These are phyloP conservation scores for Tetrapedia diversipes DNA, from an alignment of 2,888 invertebrate species.

Conservation along the genomic window DNA sequence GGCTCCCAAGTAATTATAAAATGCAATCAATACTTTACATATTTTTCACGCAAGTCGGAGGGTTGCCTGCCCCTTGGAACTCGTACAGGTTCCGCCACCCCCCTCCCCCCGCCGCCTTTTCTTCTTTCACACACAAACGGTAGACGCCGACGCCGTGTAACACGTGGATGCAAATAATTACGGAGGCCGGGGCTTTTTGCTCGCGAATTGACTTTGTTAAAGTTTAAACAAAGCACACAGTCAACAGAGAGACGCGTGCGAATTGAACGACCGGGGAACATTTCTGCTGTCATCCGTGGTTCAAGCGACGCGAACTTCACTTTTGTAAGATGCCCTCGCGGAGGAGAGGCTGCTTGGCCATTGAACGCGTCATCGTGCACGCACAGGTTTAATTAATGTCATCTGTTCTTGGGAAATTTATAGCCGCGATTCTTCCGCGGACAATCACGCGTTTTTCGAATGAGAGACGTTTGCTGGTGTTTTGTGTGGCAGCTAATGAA, in stretches of 20 bases:
- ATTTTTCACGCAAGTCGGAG: constrained; percentile 81
- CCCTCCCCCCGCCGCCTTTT: constrained; percentile 20
- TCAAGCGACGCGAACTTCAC: not conserved
- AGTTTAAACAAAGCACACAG: constrained; percentile 32
- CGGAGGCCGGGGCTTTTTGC: constrained; percentile 41
- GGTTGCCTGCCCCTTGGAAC: constrained; percentile 59
- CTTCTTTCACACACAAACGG: constrained; percentile 41
- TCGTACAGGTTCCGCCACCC: constrained; percentile 48
- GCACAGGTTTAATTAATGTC: constrained; percentile 41
- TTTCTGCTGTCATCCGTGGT: constrained; percentile 14
- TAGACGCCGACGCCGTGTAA: constrained; percentile 43
- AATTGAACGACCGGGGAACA: constrained; percentile 4
- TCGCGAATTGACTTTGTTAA: constrained; percentile 47
- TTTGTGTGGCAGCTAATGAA: no score
- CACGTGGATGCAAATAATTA: constrained; percentile 58
- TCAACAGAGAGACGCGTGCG: not conserved
- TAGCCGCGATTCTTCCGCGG: constrained; percentile 5
- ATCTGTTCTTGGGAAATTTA: constrained; percentile 7
- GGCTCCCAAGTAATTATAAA: constrained; percentile 83
- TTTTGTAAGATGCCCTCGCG: constrained; percentile 6
- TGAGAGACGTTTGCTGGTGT: not conserved
- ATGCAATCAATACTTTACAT: constrained; percentile 83
- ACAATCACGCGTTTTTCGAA: constrained; percentile 6
- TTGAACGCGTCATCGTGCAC: constrained; percentile 16
- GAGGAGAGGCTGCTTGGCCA: not conserved